Evolutionary conservation across 2,113 vertebrate genomes (phyloP).

Genomic region (Ctenomys sociabilis): DNA sequence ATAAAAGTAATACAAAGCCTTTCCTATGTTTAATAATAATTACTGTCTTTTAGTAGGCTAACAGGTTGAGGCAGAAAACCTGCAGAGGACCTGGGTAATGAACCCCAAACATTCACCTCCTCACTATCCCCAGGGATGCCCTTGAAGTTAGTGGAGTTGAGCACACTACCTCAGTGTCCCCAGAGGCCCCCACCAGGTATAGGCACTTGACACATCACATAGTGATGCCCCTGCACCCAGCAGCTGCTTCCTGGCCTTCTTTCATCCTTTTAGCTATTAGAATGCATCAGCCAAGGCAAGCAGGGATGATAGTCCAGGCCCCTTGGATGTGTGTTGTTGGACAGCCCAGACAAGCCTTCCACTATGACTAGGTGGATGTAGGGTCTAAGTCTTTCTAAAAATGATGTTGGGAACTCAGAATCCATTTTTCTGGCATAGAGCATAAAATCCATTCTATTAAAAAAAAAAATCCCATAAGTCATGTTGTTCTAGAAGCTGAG

Average conservation of each 20-base stretch:
- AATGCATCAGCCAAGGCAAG: background rate
- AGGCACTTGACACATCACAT: too few species aligned
- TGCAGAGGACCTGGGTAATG: background rate
- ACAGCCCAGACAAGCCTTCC: background rate
- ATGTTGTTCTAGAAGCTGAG: background rate
- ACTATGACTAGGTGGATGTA: background rate
- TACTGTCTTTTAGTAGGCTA: background rate
- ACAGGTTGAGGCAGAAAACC: background rate
- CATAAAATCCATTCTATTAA: too few species aligned
- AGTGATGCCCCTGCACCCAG: background rate
- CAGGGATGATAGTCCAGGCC: background rate
- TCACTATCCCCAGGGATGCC: background rate
- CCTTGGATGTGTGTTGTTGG: rapidly evolving
- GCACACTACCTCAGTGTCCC: rapidly evolving
- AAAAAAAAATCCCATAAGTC: background rate
- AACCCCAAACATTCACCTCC: background rate
- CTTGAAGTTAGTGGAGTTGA: background rate
- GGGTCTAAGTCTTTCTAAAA: background rate
- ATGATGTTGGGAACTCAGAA: background rate
- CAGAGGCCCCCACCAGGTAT: background rate
- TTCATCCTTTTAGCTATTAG: background rate
- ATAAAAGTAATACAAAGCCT: background rate
- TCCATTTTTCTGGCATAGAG: background rate
- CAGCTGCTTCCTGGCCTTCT: background rate
- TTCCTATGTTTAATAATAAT: background rate